Conservation (phyloP, 92 coral and sea anemone genomes). For the Zoanthus sociatus region DNA sequence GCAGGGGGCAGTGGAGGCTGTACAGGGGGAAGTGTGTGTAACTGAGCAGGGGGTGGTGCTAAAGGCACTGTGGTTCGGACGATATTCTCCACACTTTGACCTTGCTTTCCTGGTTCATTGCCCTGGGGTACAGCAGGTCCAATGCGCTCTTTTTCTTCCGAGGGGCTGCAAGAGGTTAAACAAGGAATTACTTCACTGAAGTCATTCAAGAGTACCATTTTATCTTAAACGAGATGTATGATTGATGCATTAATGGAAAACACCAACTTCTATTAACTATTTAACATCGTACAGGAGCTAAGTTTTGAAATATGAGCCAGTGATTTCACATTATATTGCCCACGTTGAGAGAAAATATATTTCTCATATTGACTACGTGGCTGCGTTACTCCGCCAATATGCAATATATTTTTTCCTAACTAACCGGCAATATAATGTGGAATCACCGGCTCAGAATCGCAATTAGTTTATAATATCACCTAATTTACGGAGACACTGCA, state of each 20-base stretch:
- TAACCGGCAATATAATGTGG: no score
- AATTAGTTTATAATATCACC: no score
- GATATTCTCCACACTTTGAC: slow-evolving; percentile 18
- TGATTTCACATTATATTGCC: no score
- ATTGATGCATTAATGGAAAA: background rate
- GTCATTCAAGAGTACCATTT: no score
- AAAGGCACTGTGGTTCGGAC: slow-evolving; percentile 59
- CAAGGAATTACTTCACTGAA: background rate
- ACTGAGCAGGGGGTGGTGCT: slow-evolving; percentile 76
- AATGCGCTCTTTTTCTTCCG: slow-evolving; percentile 90
- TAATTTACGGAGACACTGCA: no score
- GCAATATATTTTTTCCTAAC: no score
- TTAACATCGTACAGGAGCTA: background rate
- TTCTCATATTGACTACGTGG: no score
- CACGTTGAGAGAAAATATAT: no score
- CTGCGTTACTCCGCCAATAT: no score
- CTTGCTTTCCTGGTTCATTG: slow-evolving; percentile 42
- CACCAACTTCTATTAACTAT: background rate
- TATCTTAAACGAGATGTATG: no score
- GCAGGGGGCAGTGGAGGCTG: slow-evolving; percentile 66
- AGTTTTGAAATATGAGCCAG: no score
- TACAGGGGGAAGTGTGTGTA: slow-evolving; percentile 51
- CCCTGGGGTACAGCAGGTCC: slow-evolving; percentile 91
- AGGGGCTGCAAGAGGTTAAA: slow-evolving; percentile 70
- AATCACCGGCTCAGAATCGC: no score